phyloP scores from a whole-genome alignment of 1,140 invertebrate species.

The Drosophila setifemur region DNA sequence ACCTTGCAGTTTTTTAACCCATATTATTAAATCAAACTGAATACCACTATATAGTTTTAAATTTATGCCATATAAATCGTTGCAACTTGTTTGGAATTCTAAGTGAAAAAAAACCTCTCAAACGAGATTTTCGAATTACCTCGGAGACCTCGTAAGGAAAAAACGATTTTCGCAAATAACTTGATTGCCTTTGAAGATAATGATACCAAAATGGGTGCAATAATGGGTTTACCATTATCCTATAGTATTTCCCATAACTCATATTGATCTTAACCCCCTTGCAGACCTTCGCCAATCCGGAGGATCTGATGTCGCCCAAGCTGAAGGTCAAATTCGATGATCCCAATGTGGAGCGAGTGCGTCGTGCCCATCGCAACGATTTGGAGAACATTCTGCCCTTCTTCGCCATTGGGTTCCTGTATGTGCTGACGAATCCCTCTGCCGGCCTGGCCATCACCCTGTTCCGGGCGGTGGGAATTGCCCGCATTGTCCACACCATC shows the following conservation, averaged over 20 bases:
- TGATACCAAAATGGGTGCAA: too few species aligned
- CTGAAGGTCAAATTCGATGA: conserved; percentile 83
- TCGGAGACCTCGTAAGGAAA: too few species aligned
- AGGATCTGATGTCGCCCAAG: conserved; percentile 83
- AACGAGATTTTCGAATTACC: too few species aligned
- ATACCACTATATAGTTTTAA: too few species aligned
- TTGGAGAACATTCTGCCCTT: conserved; percentile 88
- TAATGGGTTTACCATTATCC: not conserved
- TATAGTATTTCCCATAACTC: too few species aligned
- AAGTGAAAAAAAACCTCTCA: too few species aligned
- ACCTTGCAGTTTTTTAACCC: too few species aligned
- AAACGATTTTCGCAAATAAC: too few species aligned
- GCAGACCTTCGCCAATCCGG: conserved; percentile 85
- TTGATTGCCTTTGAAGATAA: too few species aligned
- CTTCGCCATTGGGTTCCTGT: conserved; percentile 85
- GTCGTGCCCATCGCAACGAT: conserved; percentile 87
- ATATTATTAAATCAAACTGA: too few species aligned
- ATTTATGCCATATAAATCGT: too few species aligned
- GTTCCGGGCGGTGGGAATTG: conserved; percentile 85
- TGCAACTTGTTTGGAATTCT: too few species aligned
- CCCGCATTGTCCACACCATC: conserved; percentile 85
- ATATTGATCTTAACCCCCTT: conserved; percentile 23
- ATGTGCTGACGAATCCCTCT: conserved; percentile 85
- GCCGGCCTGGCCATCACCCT: conserved; percentile 84
- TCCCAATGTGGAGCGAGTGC: conserved; percentile 85